Percentiles rank a stretch among this genome's conserved stretches.
phyloP scores from a whole-genome alignment of 2,888 invertebrate species.

The Brenthis daphne region DNA sequence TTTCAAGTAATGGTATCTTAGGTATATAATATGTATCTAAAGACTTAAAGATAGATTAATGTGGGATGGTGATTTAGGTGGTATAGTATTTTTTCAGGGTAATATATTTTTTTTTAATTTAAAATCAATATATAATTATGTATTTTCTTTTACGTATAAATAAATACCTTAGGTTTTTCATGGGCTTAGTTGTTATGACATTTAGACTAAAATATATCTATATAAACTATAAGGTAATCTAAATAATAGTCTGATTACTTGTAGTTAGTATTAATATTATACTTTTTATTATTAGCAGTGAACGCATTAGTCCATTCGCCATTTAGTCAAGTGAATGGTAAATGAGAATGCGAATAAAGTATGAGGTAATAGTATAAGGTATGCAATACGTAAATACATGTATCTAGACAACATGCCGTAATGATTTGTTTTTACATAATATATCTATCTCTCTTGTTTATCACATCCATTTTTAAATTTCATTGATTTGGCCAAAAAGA shows the following conservation, averaged over 20 bases:
- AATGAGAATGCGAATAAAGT: slow-evolving; percentile 16
- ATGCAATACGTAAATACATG: slow-evolving; percentile 1
- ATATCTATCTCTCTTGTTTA: background rate
- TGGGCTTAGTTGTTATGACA: too few species aligned
- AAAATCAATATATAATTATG: too few species aligned
- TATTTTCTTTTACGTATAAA: too few species aligned
- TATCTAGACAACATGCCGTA: too few species aligned
- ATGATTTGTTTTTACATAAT: background rate
- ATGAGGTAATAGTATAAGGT: slow-evolving; percentile 10
- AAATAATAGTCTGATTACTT: background rate
- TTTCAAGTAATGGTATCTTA: too few species aligned
- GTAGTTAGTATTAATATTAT: background rate
- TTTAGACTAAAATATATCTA: too few species aligned
- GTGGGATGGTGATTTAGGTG: too few species aligned
- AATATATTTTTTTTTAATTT: too few species aligned
- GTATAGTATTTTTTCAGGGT: too few species aligned
- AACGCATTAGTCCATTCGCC: background rate
- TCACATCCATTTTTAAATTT: background rate
- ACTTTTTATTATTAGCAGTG: background rate
- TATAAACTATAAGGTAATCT: background rate
- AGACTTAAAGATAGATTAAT: too few species aligned
- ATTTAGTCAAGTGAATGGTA: slow-evolving; percentile 12
- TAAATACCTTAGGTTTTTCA: too few species aligned
- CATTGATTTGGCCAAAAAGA: slow-evolving; percentile 3
- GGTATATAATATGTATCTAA: too few species aligned